A percentile compares a stretch with the other conserved stretches of the same genome.
Evolutionary conservation across 1,140 invertebrate species (phyloP).

Genomic region (Pinna nobilis): DNA sequence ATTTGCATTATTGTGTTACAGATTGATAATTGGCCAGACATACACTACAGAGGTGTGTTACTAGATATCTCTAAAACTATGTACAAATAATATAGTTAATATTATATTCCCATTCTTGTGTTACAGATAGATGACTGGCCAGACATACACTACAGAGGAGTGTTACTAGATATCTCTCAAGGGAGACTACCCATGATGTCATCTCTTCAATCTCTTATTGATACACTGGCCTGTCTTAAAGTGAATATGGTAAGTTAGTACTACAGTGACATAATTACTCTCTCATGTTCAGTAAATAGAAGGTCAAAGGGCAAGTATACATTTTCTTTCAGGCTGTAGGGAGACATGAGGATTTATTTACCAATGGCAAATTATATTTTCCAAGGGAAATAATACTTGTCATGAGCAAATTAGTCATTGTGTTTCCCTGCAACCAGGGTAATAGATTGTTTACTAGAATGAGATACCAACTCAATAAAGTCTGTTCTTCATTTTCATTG

Average conservation of each 20-base stretch:
- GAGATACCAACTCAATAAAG: no score
- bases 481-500: no score
- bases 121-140: conserved; percentile 80
- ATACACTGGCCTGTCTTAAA: conserved; percentile 6
- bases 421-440: no score
- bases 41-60: conserved; percentile 79
- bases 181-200: conserved; percentile 77
- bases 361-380: no score
- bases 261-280: neutral
- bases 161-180: conserved; percentile 80
- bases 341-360: no score
- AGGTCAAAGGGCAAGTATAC: no score
- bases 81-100: neutral
- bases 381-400: no score
- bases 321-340: no score
- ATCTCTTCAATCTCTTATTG: conserved; percentile 9
- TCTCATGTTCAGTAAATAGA: neutral
- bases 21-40: conserved; percentile 80
- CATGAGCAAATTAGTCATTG: no score
- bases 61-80: conserved; percentile 72
- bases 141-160: conserved; percentile 78
- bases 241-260: conserved; percentile 22
- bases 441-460: no score
- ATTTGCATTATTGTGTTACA: conserved; percentile 46
- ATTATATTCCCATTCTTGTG: conserved; percentile 9